These are phyloP conservation scores for Odocoileus virginianus DNA, from an alignment of 2,113 vertebrate species.

Conservation along the genomic window DNA sequence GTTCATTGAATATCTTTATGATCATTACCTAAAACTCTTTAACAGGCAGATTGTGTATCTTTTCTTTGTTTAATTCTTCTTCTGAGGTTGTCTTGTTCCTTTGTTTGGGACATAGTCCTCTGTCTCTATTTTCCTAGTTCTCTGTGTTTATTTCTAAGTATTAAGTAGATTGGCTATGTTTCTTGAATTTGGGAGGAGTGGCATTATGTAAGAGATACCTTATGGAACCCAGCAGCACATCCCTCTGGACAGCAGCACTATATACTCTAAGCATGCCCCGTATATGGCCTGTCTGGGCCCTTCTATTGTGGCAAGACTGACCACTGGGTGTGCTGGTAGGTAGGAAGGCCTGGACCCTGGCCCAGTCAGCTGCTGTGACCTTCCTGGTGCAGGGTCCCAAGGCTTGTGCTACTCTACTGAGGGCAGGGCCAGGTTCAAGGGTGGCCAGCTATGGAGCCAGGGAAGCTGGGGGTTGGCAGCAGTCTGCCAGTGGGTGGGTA, in stretches of 20 bases:
- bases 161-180: background rate
- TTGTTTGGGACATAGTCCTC: background rate
- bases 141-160: background rate
- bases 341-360: background rate
- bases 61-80: background rate
- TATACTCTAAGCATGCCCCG: background rate
- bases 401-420: background rate
- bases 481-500: background rate
- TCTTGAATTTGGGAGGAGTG: background rate
- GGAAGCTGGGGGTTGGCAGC: background rate
- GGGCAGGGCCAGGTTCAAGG: background rate
- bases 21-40: background rate
- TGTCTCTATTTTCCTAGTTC: background rate
- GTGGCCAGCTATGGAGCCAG: background rate
- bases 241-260: background rate
- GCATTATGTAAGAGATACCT: background rate
- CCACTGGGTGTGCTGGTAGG: background rate
- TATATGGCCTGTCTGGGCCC: background rate
- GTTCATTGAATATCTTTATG: background rate
- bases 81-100: background rate
- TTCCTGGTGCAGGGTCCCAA: background rate
- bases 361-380: background rate
- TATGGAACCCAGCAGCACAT: background rate
- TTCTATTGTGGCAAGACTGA: background rate
- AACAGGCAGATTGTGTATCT: background rate